These are phyloP conservation scores for Geotrupes spiniger DNA, from an alignment of 2,888 invertebrate species.

Conservation along the genomic window DNA sequence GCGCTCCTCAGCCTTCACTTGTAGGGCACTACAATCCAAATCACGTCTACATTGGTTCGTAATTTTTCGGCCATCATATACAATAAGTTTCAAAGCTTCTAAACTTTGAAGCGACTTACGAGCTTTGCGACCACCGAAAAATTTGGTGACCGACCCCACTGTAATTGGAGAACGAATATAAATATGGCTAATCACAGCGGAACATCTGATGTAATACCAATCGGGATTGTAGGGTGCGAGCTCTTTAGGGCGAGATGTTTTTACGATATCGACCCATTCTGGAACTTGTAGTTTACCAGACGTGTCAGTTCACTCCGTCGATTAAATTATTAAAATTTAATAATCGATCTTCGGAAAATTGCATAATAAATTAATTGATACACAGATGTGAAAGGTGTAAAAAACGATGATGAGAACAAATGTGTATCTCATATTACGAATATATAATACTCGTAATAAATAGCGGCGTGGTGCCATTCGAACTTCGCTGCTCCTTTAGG, in stretches of 20 bases:
- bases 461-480: no score
- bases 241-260: conserved; percentile 94
- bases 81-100: conserved; percentile 88
- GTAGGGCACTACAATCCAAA: conserved; percentile 96
- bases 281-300: conserved; percentile 95
- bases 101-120: conserved; percentile 92
- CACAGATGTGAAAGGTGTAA: no score
- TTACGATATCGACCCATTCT: conserved; percentile 97
- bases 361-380: no score
- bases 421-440: no score
- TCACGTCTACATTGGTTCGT: conserved; percentile 92
- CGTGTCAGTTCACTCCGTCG: no score
- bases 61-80: conserved; percentile 88
- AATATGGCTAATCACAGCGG: conserved; percentile 91
- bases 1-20: conserved; percentile 67
- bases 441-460: no score
- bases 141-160: conserved; percentile 93
- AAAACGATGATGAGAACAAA: no score
- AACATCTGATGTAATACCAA: conserved; percentile 95
- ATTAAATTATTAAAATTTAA: no score
- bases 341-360: no score
- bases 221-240: conserved; percentile 97
- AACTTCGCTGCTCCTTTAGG: no score
- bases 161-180: conserved; percentile 95
- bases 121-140: conserved; percentile 94